A percentile compares a stretch with the other conserved stretches of the same genome.
Evolutionary conservation across 2,888 invertebrate species (phyloP).

Genomic region (Smittia aterrima): DNA sequence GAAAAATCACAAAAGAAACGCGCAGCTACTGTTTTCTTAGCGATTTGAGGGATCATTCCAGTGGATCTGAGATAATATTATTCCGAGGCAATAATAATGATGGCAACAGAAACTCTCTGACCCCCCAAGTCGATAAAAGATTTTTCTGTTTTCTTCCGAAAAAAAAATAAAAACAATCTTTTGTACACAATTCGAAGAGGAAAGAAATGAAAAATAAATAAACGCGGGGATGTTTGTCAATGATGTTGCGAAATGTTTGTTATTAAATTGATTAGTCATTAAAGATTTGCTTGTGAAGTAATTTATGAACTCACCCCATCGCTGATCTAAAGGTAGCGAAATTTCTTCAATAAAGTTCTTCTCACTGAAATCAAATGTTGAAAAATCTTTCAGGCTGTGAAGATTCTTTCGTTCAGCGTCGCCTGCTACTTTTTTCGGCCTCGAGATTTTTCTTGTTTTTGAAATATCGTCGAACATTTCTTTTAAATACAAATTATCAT

Average conservation of each 20-base stretch:
- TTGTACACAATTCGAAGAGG: constrained; percentile 5
- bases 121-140: constrained; percentile 28
- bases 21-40: constrained; percentile 35
- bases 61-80: constrained; percentile 36
- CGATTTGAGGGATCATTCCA: constrained; percentile 23
- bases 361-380: background rate
- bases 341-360: no score
- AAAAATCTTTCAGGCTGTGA: background rate
- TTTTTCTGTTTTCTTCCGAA: constrained; percentile 29
- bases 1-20: constrained; percentile 16
- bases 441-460: background rate
- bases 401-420: constrained; percentile 1
- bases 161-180: constrained; percentile 11
- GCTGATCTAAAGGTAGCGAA: background rate
- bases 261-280: background rate
- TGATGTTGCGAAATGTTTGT: background rate
- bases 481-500: constrained; percentile 32
- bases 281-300: no score
- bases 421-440: background rate
- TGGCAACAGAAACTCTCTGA: background rate
- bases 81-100: constrained; percentile 25
- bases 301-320: no score
- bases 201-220: constrained; percentile 29
- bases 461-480: constrained; percentile 3
- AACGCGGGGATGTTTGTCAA: background rate